Evolutionary conservation across 2,797 vertebrate species (phyloP).

Genomic region (Sternarchorhynchus goeldii): DNA sequence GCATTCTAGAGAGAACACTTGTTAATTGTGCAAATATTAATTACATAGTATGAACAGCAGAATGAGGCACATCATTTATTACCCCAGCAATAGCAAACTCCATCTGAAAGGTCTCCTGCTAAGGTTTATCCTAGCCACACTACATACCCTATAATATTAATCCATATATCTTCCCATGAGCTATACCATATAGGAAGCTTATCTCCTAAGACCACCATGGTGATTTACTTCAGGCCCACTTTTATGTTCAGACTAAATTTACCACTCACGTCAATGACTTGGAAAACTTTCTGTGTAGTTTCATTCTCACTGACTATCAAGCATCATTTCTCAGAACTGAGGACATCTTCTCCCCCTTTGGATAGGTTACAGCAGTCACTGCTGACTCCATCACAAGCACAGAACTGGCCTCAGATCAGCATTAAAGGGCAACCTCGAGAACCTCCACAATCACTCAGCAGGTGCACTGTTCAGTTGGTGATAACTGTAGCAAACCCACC

Average conservation of each 20-base stretch:
- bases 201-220: slow-evolving; percentile 19
- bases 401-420: slow-evolving; percentile 34
- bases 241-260: neutral
- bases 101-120: neutral
- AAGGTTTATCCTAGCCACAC: slow-evolving; percentile 5
- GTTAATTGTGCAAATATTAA: slow-evolving; percentile 6
- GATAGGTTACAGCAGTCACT: neutral
- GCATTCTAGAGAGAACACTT: neutral
- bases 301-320: neutral
- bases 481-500: slow-evolving; percentile 52
- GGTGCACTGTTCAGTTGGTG: slow-evolving; percentile 52
- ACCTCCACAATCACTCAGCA: slow-evolving; percentile 41
- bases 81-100: neutral
- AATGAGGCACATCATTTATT: neutral
- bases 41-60: slow-evolving; percentile 2
- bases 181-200: neutral
- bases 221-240: slow-evolving; percentile 10
- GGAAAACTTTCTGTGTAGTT: neutral
- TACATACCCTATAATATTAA: neutral
- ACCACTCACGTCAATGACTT: neutral
- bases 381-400: slow-evolving; percentile 19
- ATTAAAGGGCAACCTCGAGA: slow-evolving; percentile 16
- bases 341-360: slow-evolving; percentile 3
- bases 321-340: slow-evolving; percentile 18
- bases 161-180: neutral